These are phyloP conservation scores for Clitarchus hookeri DNA, from an alignment of 2,888 invertebrate genomes.

Conservation along the genomic window DNA sequence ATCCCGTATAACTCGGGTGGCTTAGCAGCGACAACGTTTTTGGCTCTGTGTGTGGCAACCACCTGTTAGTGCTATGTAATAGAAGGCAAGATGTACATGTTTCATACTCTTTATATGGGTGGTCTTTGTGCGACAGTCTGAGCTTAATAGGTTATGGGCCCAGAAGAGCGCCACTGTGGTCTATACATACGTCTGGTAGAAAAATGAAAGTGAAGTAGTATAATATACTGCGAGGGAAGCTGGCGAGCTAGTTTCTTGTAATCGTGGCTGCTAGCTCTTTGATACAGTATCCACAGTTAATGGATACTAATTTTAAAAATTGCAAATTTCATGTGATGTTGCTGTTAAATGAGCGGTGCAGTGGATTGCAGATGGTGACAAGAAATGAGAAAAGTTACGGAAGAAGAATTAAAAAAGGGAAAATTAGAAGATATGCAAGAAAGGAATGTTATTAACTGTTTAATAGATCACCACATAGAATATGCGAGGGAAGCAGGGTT, in stretches of 20 bases:
- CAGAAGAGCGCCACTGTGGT: neutral
- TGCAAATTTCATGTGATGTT: neutral
- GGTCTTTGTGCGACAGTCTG: neutral
- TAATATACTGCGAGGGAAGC: neutral
- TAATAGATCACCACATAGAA: neutral
- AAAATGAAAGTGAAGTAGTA: neutral
- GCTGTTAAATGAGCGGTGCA: neutral
- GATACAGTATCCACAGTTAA: neutral
- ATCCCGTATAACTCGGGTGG: too few relatives aligned
- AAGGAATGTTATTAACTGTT: neutral
- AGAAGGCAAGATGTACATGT: too few relatives aligned
- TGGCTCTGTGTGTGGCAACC: too few relatives aligned
- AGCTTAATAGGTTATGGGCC: slow-evolving; percentile 16
- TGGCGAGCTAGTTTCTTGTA: too few relatives aligned
- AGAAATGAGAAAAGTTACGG: neutral
- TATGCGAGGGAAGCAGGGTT: neutral
- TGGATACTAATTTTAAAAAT: neutral
- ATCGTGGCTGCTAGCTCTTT: neutral
- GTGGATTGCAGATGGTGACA: neutral
- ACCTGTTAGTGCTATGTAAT: too few relatives aligned
- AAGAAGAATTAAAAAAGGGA: neutral
- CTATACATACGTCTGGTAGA: neutral
- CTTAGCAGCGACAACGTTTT: too few relatives aligned
- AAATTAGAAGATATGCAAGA: neutral
- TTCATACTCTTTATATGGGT: too few relatives aligned